Conservation (phyloP, 2,113 vertebrate genomes). For the Gymnobelideus leadbeateri region DNA sequence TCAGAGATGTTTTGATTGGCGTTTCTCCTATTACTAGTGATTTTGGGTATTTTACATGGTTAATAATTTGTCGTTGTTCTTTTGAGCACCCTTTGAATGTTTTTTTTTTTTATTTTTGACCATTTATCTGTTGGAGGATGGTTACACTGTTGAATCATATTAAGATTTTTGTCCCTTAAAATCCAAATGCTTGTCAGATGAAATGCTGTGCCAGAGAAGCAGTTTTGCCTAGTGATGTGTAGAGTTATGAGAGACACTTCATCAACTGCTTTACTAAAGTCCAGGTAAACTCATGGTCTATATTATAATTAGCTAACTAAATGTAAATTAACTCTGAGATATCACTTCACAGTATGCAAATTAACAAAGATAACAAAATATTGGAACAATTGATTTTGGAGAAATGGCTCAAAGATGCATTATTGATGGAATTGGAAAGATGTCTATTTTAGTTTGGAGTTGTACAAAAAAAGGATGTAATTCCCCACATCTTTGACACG, state of each 20-base stretch:
- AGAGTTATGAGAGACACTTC: not conserved
- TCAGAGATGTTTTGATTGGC: not conserved
- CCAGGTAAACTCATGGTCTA: not conserved
- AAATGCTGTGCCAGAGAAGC: not conserved
- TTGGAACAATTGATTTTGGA: not conserved
- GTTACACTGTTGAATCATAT: not conserved
- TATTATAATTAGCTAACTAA: not conserved
- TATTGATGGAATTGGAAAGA: not conserved
- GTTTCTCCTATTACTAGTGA: not conserved
- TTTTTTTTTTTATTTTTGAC: not conserved
- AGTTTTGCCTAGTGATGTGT: not conserved
- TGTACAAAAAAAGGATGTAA: not conserved
- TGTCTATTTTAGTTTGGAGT: not conserved
- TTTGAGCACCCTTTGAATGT: not conserved
- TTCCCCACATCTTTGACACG: not conserved
- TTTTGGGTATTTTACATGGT: not conserved
- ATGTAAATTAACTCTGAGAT: not conserved
- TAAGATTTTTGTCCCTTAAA: not conserved
- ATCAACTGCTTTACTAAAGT: not conserved
- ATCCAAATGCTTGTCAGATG: not conserved
- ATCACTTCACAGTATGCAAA: not conserved
- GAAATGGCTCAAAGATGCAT: not conserved
- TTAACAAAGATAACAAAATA: not conserved
- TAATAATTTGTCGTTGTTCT: not conserved
- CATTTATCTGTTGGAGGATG: not conserved